Percentiles rank a stretch among this genome's conserved stretches.
phyloP scores from a whole-genome alignment of 2,888 invertebrate species.

The Hetaerina titia region DNA sequence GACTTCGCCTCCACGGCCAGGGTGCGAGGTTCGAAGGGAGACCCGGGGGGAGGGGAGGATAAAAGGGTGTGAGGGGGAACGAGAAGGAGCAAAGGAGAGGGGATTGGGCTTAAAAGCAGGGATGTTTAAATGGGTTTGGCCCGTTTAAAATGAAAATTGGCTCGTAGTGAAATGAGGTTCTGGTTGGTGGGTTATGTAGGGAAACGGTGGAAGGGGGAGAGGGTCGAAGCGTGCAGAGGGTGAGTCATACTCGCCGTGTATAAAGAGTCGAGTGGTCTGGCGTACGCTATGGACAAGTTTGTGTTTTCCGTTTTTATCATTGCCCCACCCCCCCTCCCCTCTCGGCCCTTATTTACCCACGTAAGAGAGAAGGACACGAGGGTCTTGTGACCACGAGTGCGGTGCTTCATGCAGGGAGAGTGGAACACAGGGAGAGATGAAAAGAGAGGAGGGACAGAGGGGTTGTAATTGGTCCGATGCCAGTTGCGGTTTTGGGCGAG shows the following conservation, averaged over 20 bases:
- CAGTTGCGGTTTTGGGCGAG: slow-evolving; percentile 20
- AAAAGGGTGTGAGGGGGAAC: not conserved
- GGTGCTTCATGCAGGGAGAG: not conserved
- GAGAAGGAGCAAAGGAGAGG: no score
- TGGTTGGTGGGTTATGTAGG: not conserved
- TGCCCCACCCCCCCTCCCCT: not conserved
- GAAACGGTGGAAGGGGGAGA: not conserved
- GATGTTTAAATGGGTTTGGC: not conserved
- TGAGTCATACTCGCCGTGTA: slow-evolving; percentile 21
- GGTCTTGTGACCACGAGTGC: not conserved
- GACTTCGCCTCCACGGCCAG: not conserved
- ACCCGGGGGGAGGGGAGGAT: not conserved
- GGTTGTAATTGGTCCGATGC: slow-evolving; percentile 22
- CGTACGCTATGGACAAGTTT: not conserved
- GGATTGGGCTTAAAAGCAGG: not conserved
- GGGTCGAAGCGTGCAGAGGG: not conserved
- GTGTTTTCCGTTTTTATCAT: not conserved
- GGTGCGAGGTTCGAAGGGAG: not conserved
- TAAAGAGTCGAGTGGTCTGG: slow-evolving; percentile 18
- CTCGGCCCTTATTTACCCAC: not conserved
- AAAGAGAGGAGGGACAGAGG: not conserved
- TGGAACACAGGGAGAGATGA: not conserved
- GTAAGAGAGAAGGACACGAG: not conserved
- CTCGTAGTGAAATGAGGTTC: not conserved
- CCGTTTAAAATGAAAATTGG: not conserved